Evolutionary conservation across 2,113 vertebrate genomes (phyloP).

Genomic region (Piaya cayana): DNA sequence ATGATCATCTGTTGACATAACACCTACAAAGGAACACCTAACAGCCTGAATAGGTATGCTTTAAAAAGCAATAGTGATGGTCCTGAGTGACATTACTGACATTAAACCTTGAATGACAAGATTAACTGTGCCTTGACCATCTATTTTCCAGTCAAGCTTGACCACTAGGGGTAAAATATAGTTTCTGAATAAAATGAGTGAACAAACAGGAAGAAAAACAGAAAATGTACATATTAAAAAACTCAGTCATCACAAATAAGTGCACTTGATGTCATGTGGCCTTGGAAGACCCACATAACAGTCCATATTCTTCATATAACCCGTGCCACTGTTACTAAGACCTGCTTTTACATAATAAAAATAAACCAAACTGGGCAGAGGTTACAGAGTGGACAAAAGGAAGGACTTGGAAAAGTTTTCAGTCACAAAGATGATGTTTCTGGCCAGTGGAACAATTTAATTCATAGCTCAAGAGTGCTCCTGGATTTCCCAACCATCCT

Average conservation of each 20-base stretch:
- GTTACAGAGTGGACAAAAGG: fast-evolving
- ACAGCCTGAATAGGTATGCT: background rate
- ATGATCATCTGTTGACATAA: background rate
- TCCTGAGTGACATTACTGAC: background rate
- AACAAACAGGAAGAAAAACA: background rate
- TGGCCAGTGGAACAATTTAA: background rate
- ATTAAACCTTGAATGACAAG: background rate
- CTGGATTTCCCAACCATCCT: background rate
- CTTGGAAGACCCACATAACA: background rate
- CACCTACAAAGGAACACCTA: background rate
- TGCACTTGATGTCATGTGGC: background rate
- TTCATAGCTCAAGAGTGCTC: background rate
- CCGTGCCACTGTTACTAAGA: background rate
- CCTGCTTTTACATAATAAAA: background rate
- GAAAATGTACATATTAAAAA: background rate
- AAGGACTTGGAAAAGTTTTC: background rate
- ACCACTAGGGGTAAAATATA: background rate
- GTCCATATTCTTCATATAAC: background rate
- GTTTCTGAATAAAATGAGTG: background rate
- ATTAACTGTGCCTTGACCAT: background rate
- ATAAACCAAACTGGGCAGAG: background rate
- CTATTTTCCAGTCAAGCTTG: background rate
- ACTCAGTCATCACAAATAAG: background rate
- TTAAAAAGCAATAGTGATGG: background rate
- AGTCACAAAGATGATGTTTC: background rate